These are phyloP conservation scores for Deroplatys truncata DNA, from an alignment of 2,888 invertebrate species.

Conservation along the genomic window DNA sequence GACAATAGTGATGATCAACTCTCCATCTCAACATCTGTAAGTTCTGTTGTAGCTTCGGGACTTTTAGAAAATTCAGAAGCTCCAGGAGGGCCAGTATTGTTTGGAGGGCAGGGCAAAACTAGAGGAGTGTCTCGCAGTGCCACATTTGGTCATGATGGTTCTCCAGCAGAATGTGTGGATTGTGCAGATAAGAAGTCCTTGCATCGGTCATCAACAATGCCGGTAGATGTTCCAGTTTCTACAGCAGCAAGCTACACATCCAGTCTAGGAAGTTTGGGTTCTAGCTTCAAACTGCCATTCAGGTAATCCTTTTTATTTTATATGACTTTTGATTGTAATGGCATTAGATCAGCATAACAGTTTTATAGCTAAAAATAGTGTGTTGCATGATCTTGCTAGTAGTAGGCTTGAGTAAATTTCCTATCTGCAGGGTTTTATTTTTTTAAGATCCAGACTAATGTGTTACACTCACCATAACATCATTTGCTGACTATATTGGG, in stretches of 20 bases:
- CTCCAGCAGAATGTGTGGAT: conserved; percentile 37
- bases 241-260: conserved; percentile 34
- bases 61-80: conserved; percentile 21
- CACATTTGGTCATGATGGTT: conserved; percentile 43
- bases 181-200: conserved; percentile 43
- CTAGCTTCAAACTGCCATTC: conserved; percentile 79
- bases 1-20: conserved; percentile 35
- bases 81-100: conserved; percentile 28
- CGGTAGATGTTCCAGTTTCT: conserved; percentile 43
- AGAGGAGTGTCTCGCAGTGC: conserved; percentile 44
- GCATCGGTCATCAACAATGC: conserved; percentile 57
- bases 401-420: no score
- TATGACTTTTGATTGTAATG: not conserved
- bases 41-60: conserved; percentile 7
- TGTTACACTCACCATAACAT: no score
- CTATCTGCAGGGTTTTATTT: no score
- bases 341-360: not conserved
- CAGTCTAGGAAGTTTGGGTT: conserved; percentile 67
- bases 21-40: conserved; percentile 26
- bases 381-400: no score
- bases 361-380: not conserved
- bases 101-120: conserved; percentile 20
- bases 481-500: no score
- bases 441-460: no score
- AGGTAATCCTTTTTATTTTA: conserved; percentile 55